phyloP scores from a whole-genome alignment of 2,797 vertebrate species.

The Brachyrhaphis roseni region DNA sequence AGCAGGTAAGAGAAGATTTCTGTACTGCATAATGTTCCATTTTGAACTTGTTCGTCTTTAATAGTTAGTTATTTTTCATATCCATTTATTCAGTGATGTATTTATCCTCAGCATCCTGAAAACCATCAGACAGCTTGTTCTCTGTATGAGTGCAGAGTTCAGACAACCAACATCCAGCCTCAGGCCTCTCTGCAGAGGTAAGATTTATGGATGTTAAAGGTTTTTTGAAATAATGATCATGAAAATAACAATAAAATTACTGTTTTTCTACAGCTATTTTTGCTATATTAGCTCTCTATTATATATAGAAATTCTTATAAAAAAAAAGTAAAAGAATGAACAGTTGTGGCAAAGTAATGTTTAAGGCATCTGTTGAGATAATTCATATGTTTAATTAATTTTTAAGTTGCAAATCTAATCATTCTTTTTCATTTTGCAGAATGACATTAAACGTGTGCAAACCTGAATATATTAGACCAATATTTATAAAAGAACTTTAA shows the following conservation, averaged over 20 bases:
- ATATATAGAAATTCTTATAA: no score
- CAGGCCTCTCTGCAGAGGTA: conserved; percentile 50
- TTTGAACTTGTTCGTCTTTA: background rate
- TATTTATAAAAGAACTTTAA: no score
- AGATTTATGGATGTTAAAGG: conserved; percentile 10
- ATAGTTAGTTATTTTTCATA: background rate
- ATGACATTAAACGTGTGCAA: no score
- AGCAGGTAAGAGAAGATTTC: conserved; percentile 38
- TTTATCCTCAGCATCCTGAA: background rate
- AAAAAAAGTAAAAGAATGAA: no score
- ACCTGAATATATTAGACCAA: no score
- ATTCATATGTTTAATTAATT: no score
- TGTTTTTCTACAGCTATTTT: no score
- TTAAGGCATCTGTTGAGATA: no score
- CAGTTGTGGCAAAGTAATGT: no score
- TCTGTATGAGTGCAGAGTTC: conserved; percentile 26
- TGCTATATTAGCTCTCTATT: no score
- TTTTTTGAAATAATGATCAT: background rate
- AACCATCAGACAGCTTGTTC: conserved; percentile 43
- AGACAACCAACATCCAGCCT: conserved; percentile 30
- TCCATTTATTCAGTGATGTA: conserved; percentile 2
- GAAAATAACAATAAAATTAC: background rate
- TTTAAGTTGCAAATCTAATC: no score
- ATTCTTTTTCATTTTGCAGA: no score
- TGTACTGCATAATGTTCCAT: background rate